Evolutionary conservation across 2,113 vertebrate species (phyloP).

Genomic region (Thymallus thymallus): DNA sequence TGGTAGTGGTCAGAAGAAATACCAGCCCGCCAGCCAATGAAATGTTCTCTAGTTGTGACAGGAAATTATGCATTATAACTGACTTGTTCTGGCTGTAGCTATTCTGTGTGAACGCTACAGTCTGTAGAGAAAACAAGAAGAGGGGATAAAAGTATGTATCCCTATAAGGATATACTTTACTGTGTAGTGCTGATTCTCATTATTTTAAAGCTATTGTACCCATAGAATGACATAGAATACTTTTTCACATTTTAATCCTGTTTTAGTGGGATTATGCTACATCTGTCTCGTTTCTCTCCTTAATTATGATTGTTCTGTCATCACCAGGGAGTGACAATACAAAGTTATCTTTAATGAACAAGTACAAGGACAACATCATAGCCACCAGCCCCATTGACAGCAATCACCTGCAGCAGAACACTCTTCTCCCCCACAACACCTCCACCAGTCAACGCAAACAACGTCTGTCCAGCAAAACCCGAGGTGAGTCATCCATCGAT

Average conservation of each 20-base stretch:
- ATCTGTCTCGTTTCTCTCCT: neutral
- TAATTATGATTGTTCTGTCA: constrained; percentile 12
- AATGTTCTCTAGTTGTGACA: too few species aligned
- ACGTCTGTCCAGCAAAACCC: constrained; percentile 91
- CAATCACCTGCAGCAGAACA: constrained; percentile 96
- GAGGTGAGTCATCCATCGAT: constrained; percentile 77
- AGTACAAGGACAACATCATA: constrained; percentile 98
- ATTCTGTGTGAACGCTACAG: too few species aligned
- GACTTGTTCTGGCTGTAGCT: too few species aligned
- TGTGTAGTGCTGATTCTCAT: too few species aligned
- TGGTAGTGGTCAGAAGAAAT: too few species aligned
- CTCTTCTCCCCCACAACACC: constrained; percentile 88
- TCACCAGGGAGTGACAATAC: constrained; percentile 88
- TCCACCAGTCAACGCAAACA: constrained; percentile 94
- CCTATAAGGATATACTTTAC: too few species aligned
- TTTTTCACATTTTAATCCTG: neutral
- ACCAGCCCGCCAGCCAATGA: too few species aligned
- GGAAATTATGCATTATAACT: too few species aligned
- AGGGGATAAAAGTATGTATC: neutral
- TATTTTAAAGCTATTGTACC: too few species aligned
- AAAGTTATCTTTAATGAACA: constrained; percentile 97
- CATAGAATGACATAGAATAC: neutral
- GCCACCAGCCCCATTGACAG: constrained; percentile 94
- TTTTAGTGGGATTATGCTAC: constrained; percentile 8
- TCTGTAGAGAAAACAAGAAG: too few species aligned